Conservation (phyloP, 2,113 vertebrate genomes). For the Clarias magur region DNA sequence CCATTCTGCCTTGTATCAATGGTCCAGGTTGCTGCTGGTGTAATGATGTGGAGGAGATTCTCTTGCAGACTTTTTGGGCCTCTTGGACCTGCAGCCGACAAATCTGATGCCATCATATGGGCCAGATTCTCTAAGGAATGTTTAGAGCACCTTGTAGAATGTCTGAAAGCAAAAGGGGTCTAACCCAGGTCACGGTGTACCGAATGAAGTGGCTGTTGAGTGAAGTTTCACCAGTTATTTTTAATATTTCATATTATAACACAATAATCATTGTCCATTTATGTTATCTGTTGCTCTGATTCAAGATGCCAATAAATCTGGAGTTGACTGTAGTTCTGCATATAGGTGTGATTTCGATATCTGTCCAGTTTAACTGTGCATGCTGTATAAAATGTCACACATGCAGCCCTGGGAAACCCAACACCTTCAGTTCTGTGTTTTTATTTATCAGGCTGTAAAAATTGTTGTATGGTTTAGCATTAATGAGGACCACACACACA, state of each 20-base stretch:
- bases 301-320: conserved; percentile 4
- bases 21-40: no score
- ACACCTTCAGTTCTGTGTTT: background rate
- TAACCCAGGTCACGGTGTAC: no score
- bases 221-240: background rate
- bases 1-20: no score
- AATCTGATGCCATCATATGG: no score
- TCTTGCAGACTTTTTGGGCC: no score
- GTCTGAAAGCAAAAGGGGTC: no score
- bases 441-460: background rate
- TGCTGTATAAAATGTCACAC: background rate
- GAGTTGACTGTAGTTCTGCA: background rate
- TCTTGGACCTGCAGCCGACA: no score
- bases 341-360: background rate
- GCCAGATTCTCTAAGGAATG: no score
- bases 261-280: background rate
- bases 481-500: no score
- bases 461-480: background rate
- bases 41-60: no score
- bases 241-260: background rate
- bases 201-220: no score
- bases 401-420: background rate
- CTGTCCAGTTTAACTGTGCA: background rate
- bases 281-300: background rate
- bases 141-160: no score